Conservation (phyloP, 2,888 invertebrate genomes). For the Osedax frankpressi region DNA sequence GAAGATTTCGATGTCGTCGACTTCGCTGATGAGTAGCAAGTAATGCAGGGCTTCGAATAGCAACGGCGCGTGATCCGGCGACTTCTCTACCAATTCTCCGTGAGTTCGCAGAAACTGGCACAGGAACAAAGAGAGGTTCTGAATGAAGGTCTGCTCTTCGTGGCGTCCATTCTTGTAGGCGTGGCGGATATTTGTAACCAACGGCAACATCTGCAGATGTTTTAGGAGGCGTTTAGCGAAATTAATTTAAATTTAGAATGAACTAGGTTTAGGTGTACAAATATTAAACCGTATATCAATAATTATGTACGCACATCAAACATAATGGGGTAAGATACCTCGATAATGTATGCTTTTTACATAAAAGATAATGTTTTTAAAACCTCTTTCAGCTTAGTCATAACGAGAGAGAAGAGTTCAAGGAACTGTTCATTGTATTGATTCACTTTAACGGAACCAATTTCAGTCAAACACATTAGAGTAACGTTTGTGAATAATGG, state of each 20-base stretch:
- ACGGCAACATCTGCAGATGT: slow-evolving; percentile 61
- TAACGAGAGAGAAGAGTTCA: slow-evolving; percentile 74
- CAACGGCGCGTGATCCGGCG: slow-evolving; percentile 50
- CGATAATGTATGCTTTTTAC: no score
- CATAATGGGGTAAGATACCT: no score
- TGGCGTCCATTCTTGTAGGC: slow-evolving; percentile 86
- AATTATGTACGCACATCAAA: no score
- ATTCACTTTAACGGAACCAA: slow-evolving; percentile 67
- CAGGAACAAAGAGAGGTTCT: slow-evolving; percentile 89
- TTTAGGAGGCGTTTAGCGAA: neutral
- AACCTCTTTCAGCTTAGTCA: slow-evolving; percentile 70
- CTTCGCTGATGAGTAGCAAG: slow-evolving; percentile 61
- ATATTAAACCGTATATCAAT: no score
- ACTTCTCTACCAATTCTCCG: slow-evolving; percentile 55
- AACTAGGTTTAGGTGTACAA: no score
- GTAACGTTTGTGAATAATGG: slow-evolving; percentile 96
- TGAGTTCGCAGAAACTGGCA: slow-evolving; percentile 94
- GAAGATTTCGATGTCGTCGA: slow-evolving; percentile 97
- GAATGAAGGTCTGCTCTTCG: slow-evolving; percentile 96
- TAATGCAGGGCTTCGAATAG: slow-evolving; percentile 42
- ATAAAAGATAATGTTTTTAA: neutral
- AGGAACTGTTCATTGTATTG: slow-evolving; percentile 87
- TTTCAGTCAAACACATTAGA: slow-evolving; percentile 92
- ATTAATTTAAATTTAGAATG: no score
- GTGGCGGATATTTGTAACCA: slow-evolving; percentile 77